Conservation (phyloP, 1,140 invertebrate genomes). For the Procambarus virginalis region DNA sequence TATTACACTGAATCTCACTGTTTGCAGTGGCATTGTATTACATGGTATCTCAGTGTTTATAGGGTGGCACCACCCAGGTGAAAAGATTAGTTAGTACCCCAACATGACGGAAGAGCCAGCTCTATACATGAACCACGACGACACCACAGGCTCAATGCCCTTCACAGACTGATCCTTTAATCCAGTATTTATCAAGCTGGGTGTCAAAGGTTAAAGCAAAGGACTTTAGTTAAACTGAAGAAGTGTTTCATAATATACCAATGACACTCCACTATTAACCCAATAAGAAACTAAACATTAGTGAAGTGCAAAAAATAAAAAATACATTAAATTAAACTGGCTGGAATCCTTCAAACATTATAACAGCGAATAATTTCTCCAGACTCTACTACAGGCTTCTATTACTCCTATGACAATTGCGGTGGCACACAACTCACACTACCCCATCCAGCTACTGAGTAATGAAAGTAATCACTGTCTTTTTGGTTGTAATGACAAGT, state of each 20-base stretch:
- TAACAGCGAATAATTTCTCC: neutral
- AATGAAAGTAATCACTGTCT: slow-evolving; percentile 17
- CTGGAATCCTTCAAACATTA: neutral
- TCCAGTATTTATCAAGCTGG: neutral
- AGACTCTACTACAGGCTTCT: neutral
- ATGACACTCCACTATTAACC: too few species aligned
- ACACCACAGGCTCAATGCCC: neutral
- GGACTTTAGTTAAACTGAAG: too few species aligned
- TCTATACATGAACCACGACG: neutral
- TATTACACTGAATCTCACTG: neutral
- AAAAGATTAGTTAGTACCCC: neutral
- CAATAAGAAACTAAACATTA: too few species aligned
- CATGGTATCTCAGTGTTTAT: neutral
- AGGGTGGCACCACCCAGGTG: neutral
- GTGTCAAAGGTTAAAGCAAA: neutral
- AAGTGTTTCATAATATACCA: too few species aligned
- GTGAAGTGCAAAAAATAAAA: too few species aligned
- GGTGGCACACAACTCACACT: slow-evolving; percentile 25
- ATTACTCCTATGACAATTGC: neutral
- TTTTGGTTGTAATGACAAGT: slow-evolving; percentile 21
- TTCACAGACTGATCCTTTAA: neutral
- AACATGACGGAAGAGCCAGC: neutral
- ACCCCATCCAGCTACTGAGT: neutral
- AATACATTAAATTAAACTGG: neutral
- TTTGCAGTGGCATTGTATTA: neutral